These are phyloP conservation scores for Shinisaurus crocodilurus DNA, from an alignment of 2,113 vertebrate species.

Conservation along the genomic window DNA sequence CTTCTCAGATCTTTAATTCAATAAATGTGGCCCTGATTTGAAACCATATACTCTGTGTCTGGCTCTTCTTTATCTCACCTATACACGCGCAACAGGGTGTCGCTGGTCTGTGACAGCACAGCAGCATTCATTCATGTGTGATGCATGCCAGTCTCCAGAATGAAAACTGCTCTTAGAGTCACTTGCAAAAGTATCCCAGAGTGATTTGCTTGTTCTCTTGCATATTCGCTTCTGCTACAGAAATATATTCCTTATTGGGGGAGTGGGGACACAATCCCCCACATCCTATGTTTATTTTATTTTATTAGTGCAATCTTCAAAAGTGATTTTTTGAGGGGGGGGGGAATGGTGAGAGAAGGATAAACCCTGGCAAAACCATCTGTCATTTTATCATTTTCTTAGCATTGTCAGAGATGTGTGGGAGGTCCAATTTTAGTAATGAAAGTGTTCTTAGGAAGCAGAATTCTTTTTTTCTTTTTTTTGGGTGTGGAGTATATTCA, in stretches of 20 bases:
- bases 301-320: conserved; percentile 12
- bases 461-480: conserved; percentile 32
- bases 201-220: conserved; percentile 25
- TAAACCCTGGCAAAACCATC: neutral
- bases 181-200: neutral
- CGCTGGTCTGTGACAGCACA: too few relatives aligned
- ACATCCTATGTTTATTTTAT: conserved; percentile 13
- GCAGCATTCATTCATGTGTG: neutral
- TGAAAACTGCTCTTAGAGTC: neutral
- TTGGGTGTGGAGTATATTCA: conserved; percentile 30
- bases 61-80: too few relatives aligned
- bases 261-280: conserved; percentile 4
- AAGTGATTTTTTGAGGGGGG: neutral
- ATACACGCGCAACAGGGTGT: too few relatives aligned
- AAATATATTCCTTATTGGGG: conserved; percentile 37
- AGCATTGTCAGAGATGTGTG: neutral
- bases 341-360: neutral
- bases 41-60: too few relatives aligned
- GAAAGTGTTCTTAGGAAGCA: conserved; percentile 6
- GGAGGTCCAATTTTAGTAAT: conserved; percentile 22
- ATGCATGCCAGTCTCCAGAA: neutral
- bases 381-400: neutral
- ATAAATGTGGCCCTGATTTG: too few relatives aligned
- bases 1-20: too few relatives aligned
- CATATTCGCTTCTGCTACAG: conserved; percentile 31